A percentile compares a stretch with the other conserved stretches of the same genome.
Conservation (phyloP, 2,113 vertebrate species). For the Chlamydotis undulata region DNA sequence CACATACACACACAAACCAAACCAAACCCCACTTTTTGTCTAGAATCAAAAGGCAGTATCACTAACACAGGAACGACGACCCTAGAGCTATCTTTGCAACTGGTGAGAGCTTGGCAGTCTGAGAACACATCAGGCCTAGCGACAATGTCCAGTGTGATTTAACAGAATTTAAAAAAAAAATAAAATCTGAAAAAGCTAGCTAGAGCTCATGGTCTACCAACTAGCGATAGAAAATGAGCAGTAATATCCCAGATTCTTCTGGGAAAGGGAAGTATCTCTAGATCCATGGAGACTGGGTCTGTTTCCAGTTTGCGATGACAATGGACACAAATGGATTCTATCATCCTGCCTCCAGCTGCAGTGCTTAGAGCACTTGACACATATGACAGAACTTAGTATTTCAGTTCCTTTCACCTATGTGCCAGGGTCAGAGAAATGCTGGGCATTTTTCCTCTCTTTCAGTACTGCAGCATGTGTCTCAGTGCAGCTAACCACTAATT, state of each 20-base stretch:
- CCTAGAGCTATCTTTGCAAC: not conserved
- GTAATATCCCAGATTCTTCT: not conserved
- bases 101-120: not conserved
- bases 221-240: not conserved
- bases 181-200: not conserved
- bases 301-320: not conserved
- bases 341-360: not conserved
- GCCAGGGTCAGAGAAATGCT: not conserved
- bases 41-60: not conserved
- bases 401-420: not conserved
- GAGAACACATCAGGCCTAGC: not conserved
- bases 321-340: not conserved
- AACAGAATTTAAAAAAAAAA: not conserved
- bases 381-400: not conserved
- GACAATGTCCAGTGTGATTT: accelerated
- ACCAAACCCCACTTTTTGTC: not conserved
- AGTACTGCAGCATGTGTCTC: not conserved
- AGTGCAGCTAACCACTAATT: conserved; percentile 31
- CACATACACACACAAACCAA: no score
- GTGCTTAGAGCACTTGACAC: not conserved
- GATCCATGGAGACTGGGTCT: not conserved
- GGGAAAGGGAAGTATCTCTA: not conserved
- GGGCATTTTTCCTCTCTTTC: not conserved
- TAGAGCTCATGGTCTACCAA: not conserved
- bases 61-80: not conserved